Evolutionary conservation across 2,113 vertebrate species (phyloP), one percentile per base, ranked within the genome.

Genomic region (Mohoua ochrocephala): DNA sequence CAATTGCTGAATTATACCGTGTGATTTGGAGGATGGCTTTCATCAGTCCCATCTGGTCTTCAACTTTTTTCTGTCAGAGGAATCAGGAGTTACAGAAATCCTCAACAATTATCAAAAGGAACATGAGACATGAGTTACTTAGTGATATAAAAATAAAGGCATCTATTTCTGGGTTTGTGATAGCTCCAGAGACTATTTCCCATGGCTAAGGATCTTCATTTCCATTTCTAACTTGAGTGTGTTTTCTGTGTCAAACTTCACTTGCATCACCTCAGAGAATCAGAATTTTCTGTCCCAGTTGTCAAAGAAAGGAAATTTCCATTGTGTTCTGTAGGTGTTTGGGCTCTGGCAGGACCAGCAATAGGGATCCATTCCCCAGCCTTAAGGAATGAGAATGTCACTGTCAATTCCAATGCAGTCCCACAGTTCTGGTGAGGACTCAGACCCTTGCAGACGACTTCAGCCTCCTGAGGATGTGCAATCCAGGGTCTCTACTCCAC

Each of bases 131-230:
- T 79, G 64, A 80, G 67, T 94, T 87, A 81, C 20, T 83, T n/a
- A 60, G 60, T 11, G 76, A 47, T 67, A 96, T 86, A 95, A 97
- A 96, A 97, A 98, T 96, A 97, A 96, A 94, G 47, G 19, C 15
- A 70, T 93, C 96, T 96, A 92, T 98, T 97, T 96, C 79, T 91
- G 91, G 77, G 53, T 79, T 94, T 94, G 50, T 57, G 78, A 80
- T 14, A 74, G 71, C 84, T 97, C 70, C 67, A 75, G 69, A 86
- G 79, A 87, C 60, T 85, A 45, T 71, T 93, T 88, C 47, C 87
- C 61, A 93, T 65, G 57, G 87, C 89, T 87, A 52, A 77, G 79
- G 84, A 94, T 84, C 80, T 80, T 94, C 33, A 79, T 87, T 76
- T 91, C 91, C 76, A 77, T 96, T 97, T 95, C 92, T 86, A 96